Evolutionary conservation across 2,113 vertebrate genomes (phyloP).

Genomic region (Mastomys natalensis): DNA sequence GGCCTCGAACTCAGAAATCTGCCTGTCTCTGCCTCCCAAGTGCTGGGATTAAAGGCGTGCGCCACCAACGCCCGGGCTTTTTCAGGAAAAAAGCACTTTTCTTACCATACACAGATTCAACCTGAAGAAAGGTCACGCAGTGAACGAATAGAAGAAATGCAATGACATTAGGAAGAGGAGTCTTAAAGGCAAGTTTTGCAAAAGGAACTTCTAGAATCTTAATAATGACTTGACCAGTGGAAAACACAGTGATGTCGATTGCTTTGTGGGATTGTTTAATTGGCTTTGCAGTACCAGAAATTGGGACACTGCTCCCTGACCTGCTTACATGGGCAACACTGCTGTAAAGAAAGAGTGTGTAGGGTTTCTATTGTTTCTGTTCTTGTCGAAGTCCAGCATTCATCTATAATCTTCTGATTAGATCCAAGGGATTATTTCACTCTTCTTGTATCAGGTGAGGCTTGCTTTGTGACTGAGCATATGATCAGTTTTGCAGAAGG

Average conservation of each 20-base stretch:
- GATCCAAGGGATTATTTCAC: too few relatives aligned
- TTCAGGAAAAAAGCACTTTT: conserved; percentile 73
- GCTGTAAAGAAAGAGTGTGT: conserved; percentile 81
- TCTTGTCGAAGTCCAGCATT: too few relatives aligned
- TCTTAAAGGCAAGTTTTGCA: conserved; percentile 88
- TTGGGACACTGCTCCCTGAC: conserved; percentile 83
- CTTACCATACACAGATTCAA: conserved; percentile 66
- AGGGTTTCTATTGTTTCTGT: too few relatives aligned
- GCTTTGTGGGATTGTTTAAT: conserved; percentile 85
- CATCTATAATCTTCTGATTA: too few relatives aligned
- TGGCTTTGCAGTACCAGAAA: conserved; percentile 85
- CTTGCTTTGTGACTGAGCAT: too few relatives aligned
- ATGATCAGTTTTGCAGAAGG: too few relatives aligned
- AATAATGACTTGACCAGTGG: conserved; percentile 83
- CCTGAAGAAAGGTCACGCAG: conserved; percentile 80
- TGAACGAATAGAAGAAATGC: conserved; percentile 71
- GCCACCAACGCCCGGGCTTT: too few relatives aligned
- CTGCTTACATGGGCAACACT: conserved; percentile 82
- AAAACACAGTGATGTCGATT: conserved; percentile 80
- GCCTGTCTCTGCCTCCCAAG: too few relatives aligned
- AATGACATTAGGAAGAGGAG: conserved; percentile 80
- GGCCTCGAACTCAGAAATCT: too few relatives aligned
- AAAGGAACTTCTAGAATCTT: conserved; percentile 85
- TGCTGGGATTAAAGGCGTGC: too few relatives aligned
- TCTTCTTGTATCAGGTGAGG: too few relatives aligned